Evolutionary conservation across 2,113 vertebrate genomes (phyloP), one percentile per base, ranked within the genome.

Genomic region (Tricholaema leucomelas): DNA sequence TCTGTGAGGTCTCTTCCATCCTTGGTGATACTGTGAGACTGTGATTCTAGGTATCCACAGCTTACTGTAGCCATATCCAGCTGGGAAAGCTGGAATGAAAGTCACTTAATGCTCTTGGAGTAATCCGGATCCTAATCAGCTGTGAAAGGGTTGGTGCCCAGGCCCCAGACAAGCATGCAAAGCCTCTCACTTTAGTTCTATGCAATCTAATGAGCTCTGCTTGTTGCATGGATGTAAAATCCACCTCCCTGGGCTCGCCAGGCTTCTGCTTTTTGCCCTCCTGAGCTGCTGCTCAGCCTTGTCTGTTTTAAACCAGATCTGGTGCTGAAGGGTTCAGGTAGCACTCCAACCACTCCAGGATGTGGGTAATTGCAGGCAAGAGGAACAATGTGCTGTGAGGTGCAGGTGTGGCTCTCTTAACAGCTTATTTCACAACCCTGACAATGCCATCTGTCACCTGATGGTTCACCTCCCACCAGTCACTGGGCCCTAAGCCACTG

Each of bases 341-440:
- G n/a, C 88, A 65, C 31, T 76, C 46, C 55, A 95, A 85, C 33
- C 14, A 25, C 84, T 91, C 84, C 93, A 95, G 75, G 87, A 82
- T 77, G 79, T 64, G 59, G 46, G 30, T 70, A 80, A 85, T 60
- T 90, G 64, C 12, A 89, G 71, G 77, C 40, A 65, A 84, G 79
- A 80, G 65, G n/a, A 90, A 85, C 92, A 96, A 87, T 70, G 74
- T 66, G 61, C 72, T n/a, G 19, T 18, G 54, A 59, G 33, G 74
- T 75, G 72, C 72, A 85, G 88, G 91, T 67, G 88, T 64, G 64
- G 67, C 71, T 79, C 89, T 15, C 11, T 54, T 50, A 66, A 61
- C 40, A 80, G 40, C 36, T 81, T 10, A n/a, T 30, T 56, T 83
- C 14, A 52, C 64, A 85, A 48, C 42, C 64, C 61, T 70, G 74